phyloP scores from a whole-genome alignment of 1,140 invertebrate genomes.

The Cyrtorhinus lividipennis region DNA sequence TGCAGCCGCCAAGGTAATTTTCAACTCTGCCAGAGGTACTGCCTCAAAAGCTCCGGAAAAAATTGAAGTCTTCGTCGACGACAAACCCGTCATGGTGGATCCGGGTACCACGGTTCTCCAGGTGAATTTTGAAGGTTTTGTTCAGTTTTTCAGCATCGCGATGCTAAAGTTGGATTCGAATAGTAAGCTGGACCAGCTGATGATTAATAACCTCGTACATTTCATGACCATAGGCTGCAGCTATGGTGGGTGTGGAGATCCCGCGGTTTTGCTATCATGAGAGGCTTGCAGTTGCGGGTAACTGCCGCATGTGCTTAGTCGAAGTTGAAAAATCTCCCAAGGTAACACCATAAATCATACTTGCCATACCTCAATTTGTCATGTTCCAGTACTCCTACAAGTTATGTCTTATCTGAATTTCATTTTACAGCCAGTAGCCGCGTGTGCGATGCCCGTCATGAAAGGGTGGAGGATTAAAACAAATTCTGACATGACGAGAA shows the following conservation, averaged over 20 bases:
- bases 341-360: too few species aligned
- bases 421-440: conserved; percentile 85
- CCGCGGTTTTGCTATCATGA: conserved; percentile 99
- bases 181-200: too few species aligned
- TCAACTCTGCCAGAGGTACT: conserved; percentile 20
- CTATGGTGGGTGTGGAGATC: conserved; percentile 90
- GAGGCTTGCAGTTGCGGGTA: conserved; percentile 91
- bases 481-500: conserved; percentile 86
- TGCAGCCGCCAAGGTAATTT: conserved; percentile 15
- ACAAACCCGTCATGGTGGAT: conserved; percentile 82
- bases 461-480: conserved; percentile 97
- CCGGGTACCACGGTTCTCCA: conserved; percentile 92
- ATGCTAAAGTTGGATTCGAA: too few species aligned
- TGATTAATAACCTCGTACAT: too few species aligned
- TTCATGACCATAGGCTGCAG: too few species aligned
- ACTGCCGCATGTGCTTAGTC: conserved; percentile 98
- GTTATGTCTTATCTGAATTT: too few species aligned
- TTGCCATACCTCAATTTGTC: not conserved
- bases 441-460: conserved; percentile 99
- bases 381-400: too few species aligned
- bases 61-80: conserved; percentile 96
- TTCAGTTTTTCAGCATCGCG: too few species aligned
- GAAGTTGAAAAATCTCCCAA: conserved; percentile 93
- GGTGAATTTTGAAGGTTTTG: conserved; percentile 41
- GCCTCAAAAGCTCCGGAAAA: conserved; percentile 42